Conservation (phyloP, 2,113 vertebrate species). For the Colossoma macropomum region DNA sequence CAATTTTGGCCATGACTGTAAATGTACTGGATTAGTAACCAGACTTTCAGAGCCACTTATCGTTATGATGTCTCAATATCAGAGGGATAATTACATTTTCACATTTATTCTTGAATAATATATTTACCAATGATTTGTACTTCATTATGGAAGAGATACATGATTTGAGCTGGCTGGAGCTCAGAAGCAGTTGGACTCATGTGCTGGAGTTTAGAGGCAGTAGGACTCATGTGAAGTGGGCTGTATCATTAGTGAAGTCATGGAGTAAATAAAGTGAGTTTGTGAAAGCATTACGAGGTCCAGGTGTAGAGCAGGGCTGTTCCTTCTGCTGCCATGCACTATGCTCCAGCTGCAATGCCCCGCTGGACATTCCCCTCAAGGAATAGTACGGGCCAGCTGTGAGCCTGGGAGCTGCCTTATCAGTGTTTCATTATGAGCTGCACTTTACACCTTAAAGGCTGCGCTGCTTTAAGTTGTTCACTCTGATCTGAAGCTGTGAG, state of each 20-base stretch:
- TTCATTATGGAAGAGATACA: conserved; percentile 18
- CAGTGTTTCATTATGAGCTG: conserved; percentile 4
- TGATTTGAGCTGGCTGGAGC: conserved; percentile 37
- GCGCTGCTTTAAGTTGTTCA: not conserved
- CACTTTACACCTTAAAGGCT: conserved; percentile 5
- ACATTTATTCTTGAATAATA: too few species aligned
- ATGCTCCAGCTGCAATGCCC: not conserved
- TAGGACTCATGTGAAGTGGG: conserved; percentile 36
- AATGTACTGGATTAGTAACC: too few species aligned
- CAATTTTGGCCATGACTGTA: too few species aligned
- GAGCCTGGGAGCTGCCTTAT: not conserved
- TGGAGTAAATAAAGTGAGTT: conserved; percentile 55
- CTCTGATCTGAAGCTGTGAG: conserved; percentile 25
- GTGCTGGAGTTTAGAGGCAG: conserved; percentile 38
- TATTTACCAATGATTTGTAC: too few species aligned
- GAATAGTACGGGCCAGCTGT: conserved; percentile 29
- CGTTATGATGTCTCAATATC: too few species aligned
- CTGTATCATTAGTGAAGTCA: conserved; percentile 58
- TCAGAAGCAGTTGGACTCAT: conserved; percentile 33
- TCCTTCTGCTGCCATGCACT: conserved; percentile 48
- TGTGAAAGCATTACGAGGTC: conserved; percentile 42
- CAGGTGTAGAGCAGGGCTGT: conserved; percentile 37
- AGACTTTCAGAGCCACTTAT: too few species aligned
- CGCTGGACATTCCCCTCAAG: not conserved
- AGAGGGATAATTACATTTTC: too few species aligned